A percentile compares a stretch with the other conserved stretches of the same genome.
Evolutionary conservation across 2,888 invertebrate genomes (phyloP).

Genomic region (Brachynemurus nebulosus): DNA sequence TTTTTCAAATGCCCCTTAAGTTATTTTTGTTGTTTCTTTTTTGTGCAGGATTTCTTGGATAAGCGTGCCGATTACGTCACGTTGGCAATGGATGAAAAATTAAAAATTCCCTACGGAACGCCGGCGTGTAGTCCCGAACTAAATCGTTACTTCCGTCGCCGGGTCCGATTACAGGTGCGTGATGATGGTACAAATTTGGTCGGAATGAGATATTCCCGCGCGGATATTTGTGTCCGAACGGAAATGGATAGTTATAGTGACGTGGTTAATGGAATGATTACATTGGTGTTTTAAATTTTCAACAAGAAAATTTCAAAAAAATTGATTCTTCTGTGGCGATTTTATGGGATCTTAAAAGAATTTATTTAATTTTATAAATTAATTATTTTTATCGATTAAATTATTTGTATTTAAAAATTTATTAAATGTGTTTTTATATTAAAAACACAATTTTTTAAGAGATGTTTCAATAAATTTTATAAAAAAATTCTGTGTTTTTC

Average conservation of each 20-base stretch:
- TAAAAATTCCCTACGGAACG: slow-evolving; percentile 33
- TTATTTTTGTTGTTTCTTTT: background rate
- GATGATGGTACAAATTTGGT: slow-evolving; percentile 31
- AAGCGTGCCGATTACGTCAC: slow-evolving; percentile 34
- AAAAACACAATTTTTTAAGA: no score
- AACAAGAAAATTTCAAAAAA: no score
- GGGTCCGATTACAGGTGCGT: slow-evolving; percentile 33
- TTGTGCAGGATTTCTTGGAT: slow-evolving; percentile 35
- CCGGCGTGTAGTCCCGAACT: slow-evolving; percentile 36
- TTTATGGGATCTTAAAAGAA: no score
- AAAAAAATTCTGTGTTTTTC: no score
- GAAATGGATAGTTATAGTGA: slow-evolving; percentile 38
- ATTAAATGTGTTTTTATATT: no score
- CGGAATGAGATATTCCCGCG: slow-evolving; percentile 29
- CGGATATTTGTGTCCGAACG: slow-evolving; percentile 37
- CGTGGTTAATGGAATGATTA: slow-evolving; percentile 33
- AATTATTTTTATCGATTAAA: no score
- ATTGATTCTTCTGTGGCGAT: no score
- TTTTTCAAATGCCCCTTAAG: no score
- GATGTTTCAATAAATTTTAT: no score
- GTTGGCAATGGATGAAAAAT: slow-evolving; percentile 33
- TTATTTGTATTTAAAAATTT: no score
- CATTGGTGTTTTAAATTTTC: slow-evolving; percentile 28
- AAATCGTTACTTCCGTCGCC: slow-evolving; percentile 33
- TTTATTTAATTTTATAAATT: no score